phyloP scores from a whole-genome alignment of 1,140 invertebrate species.

The Drosophila ohnishii region DNA sequence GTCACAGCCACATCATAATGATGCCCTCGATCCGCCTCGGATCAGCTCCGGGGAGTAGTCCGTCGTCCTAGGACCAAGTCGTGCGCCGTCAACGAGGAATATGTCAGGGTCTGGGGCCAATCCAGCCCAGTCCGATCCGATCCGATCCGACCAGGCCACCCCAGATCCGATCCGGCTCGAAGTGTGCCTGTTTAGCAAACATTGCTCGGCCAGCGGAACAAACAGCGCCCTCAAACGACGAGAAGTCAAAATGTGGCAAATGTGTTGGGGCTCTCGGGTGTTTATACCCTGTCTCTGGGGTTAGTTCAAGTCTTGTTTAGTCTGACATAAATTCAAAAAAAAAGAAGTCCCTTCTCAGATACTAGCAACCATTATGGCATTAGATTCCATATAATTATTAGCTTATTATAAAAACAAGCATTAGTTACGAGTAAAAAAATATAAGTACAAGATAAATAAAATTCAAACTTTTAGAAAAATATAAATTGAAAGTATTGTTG shows the following conservation, averaged over 20 bases:
- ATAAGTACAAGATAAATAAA: not conserved
- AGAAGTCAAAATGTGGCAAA: slow-evolving; percentile 74
- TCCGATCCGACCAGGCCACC: slow-evolving; percentile 21
- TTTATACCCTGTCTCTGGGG: not conserved
- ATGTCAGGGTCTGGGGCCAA: slow-evolving; percentile 71
- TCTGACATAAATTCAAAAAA: not conserved
- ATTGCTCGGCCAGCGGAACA: slow-evolving; percentile 45
- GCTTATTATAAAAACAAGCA: not conserved
- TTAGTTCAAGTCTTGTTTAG: not conserved
- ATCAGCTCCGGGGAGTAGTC: slow-evolving; percentile 31
- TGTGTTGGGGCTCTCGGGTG: slow-evolving; percentile 51
- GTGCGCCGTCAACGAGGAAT: slow-evolving; percentile 78
- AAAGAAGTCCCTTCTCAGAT: not conserved
- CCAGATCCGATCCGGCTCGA: slow-evolving; percentile 58
- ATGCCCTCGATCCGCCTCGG: slow-evolving; percentile 73
- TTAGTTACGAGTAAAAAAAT: not conserved
- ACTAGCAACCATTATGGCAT: not conserved
- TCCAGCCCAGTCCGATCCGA: not conserved
- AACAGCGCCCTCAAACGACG: slow-evolving; percentile 64
- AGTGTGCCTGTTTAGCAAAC: slow-evolving; percentile 79
- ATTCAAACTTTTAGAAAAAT: no score
- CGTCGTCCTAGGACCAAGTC: slow-evolving; percentile 62
- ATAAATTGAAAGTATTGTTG: no score
- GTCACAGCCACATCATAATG: slow-evolving; percentile 79
- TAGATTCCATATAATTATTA: not conserved